A percentile compares a stretch with the other conserved stretches of the same genome.
Evolutionary conservation across 2,797 vertebrate genomes (phyloP).

Genomic region (Gallinago nigripennis): DNA sequence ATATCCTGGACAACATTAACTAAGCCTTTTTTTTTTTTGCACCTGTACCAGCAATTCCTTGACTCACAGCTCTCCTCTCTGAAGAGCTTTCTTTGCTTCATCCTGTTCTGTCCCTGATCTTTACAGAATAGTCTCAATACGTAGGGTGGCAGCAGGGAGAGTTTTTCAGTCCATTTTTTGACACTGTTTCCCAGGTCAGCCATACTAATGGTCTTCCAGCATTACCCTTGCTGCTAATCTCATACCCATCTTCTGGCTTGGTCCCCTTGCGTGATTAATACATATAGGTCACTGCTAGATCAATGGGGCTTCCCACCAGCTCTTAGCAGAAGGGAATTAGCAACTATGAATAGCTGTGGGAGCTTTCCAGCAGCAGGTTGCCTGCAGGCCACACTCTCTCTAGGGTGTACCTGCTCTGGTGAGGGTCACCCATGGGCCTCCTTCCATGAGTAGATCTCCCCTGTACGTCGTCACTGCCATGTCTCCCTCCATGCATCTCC

Average conservation of each 20-base stretch:
- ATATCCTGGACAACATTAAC: neutral
- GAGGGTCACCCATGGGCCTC: neutral
- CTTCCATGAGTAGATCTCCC: neutral
- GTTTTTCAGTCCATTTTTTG: neutral
- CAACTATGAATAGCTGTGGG: neutral
- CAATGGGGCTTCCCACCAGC: neutral
- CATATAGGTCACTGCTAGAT: neutral
- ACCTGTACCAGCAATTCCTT: neutral
- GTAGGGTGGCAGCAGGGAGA: neutral
- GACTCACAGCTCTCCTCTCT: neutral
- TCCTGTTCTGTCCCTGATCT: neutral
- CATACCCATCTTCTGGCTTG: neutral
- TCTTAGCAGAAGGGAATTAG: neutral
- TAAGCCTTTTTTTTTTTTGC: neutral
- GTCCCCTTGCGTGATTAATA: neutral
- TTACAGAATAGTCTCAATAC: neutral
- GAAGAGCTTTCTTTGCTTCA: neutral
- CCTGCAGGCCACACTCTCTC: neutral
- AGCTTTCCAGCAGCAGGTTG: neutral
- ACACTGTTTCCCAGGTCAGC: neutral
- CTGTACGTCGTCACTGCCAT: neutral
- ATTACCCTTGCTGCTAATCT: neutral
- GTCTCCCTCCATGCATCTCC: fast-evolving
- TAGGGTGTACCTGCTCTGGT: neutral
- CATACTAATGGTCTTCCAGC: neutral